Conservation (phyloP, 2,888 invertebrate genomes). For the Eumacrocentrus americanus region DNA sequence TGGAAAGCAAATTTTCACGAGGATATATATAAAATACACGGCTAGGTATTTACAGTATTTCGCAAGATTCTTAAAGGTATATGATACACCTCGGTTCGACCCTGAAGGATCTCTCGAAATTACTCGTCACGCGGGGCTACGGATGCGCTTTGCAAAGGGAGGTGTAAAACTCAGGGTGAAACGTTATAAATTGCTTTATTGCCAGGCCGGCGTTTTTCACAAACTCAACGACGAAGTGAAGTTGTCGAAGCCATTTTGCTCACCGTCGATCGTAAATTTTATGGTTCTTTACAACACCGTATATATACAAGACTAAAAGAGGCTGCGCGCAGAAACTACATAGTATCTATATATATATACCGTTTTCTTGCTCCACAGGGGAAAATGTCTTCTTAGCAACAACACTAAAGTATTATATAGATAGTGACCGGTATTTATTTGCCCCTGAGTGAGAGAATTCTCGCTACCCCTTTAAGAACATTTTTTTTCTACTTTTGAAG, state of each 20-base stretch:
- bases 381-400: constrained; percentile 18
- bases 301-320: not conserved
- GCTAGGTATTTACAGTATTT: no score
- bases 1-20: no score
- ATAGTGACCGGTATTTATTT: constrained; percentile 12
- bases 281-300: constrained; percentile 28
- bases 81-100: no score
- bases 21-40: no score
- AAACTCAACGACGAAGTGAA: constrained; percentile 15
- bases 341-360: not conserved
- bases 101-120: constrained; percentile 23
- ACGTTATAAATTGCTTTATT: constrained; percentile 51
- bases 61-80: no score
- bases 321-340: not conserved
- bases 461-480: no score
- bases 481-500: no score
- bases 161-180: constrained; percentile 19
- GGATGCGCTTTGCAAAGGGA: constrained; percentile 7
- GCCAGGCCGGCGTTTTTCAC: constrained; percentile 39
- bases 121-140: constrained; percentile 12
- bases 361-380: constrained; percentile 5
- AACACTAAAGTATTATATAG: constrained; percentile 21
- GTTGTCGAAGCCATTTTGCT: constrained; percentile 41
- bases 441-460: not conserved
- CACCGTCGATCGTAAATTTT: constrained; percentile 40